A percentile compares a stretch with the other conserved stretches of the same genome.
These are phyloP conservation scores for Hirundo rustica DNA, from an alignment of 2,797 vertebrate species.

Conservation along the genomic window DNA sequence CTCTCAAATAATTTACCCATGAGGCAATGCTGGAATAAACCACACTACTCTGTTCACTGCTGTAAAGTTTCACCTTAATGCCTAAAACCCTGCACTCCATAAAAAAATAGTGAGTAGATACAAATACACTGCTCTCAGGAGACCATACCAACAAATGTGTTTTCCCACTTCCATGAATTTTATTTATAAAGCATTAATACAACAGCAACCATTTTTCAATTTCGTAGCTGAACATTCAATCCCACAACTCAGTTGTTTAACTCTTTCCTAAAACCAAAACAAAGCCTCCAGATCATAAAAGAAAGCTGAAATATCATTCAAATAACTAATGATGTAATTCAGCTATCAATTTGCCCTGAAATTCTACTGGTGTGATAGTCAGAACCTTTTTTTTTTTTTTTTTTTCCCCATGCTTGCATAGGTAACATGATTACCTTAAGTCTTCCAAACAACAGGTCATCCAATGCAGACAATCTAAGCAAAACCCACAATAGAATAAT, in stretches of 20 bases:
- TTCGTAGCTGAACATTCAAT: background rate
- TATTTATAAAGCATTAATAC: conserved; percentile 8
- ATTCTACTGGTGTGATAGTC: background rate
- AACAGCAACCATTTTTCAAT: conserved; percentile 9
- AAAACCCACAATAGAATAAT: background rate
- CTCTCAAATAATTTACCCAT: background rate
- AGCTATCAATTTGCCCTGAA: background rate
- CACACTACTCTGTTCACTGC: background rate
- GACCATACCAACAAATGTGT: background rate
- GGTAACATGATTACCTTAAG: background rate
- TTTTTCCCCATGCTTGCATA: background rate
- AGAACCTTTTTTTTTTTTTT: background rate
- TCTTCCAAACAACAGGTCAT: background rate
- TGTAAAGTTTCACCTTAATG: background rate
- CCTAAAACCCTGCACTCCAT: background rate
- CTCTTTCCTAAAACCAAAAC: background rate
- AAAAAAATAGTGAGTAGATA: background rate
- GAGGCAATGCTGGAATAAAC: background rate
- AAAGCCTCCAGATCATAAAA: background rate
- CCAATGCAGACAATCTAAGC: background rate
- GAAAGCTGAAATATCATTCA: background rate
- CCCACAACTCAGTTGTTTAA: background rate
- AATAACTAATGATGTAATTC: background rate
- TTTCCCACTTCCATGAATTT: background rate
- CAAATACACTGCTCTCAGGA: background rate